Base-by-base conservation (phyloP, 2,888 invertebrate species). In the Dasysyrphus albostriatus region DNA sequence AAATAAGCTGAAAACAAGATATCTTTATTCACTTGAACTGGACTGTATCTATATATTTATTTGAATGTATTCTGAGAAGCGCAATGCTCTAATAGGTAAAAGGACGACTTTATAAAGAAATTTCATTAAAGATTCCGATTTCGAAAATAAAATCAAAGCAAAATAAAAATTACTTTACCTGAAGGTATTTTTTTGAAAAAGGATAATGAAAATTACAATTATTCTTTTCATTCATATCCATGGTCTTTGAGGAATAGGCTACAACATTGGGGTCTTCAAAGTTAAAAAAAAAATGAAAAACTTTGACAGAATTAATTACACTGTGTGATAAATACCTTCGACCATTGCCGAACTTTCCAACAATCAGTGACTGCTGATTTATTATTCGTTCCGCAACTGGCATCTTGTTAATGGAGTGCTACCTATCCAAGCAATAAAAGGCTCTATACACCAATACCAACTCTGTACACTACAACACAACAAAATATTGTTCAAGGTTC, bases 321-420 rank as follows among this genome's bases (percentile, higher is more conserved):
- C 44, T 44, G 4, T n/a, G n/a, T 44, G n/a, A n/a, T 6, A 44
- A 44, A 44, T 44, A 44, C 12, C 14, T 54, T 39, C 44, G 42
- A 37, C 34, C 56, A 5, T 69, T 58, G 54, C 19, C 58, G 37
- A 85, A 85, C 69, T 81, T 74, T 77, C 44, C 10, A 24, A 77
- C 54, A 76, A 37, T 24, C 78, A 78, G 67, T 72, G 54, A 77
- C 42, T 73, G 61, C 73, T 82, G 67, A 82, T 85, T 85, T 74
- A 81, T 85, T 77, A 85, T 77, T 58, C 78, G 47, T 65, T 78
- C 19, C 75, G 44, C 44, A 42, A 51, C 47, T 75, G 69, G 75
- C 54, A 69, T 49, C n/a, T 42, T 49, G 65, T 44, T 24, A 80
- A 61, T 76, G 70, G 51, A 14, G 2, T 32, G 2, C 14, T 8